phyloP scores from a whole-genome alignment of 2,888 invertebrate genomes.

The Folsomia manolachei region DNA sequence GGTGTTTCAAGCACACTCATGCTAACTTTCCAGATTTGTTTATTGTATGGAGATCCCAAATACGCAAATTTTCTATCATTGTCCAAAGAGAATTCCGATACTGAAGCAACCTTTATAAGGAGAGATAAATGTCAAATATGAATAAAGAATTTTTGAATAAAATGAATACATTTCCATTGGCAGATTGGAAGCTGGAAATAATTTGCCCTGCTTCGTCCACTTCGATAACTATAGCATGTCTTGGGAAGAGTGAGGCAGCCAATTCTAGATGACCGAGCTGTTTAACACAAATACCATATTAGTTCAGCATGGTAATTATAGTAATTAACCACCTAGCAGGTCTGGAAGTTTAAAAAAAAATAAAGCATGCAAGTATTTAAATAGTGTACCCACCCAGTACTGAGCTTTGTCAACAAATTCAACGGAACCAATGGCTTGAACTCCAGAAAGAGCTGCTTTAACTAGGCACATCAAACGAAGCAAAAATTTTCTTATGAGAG shows the following conservation, averaged over 20 bases:
- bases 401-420: slow-evolving; percentile 62
- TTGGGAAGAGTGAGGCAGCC: slow-evolving; percentile 55
- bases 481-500: slow-evolving; percentile 35
- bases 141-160: not conserved
- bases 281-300: too few species aligned
- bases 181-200: slow-evolving; percentile 63
- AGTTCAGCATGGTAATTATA: not conserved
- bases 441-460: slow-evolving; percentile 56
- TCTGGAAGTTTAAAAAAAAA: not conserved
- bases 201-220: slow-evolving; percentile 71
- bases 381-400: slow-evolving; percentile 62
- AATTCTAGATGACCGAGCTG: slow-evolving; percentile 67
- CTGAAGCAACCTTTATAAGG: slow-evolving; percentile 42
- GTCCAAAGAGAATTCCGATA: slow-evolving; percentile 47
- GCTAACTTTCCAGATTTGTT: slow-evolving; percentile 44
- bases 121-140: not conserved
- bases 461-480: slow-evolving; percentile 34
- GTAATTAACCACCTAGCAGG: not conserved
- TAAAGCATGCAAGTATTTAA: not conserved
- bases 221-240: slow-evolving; percentile 63
- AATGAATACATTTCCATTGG: slow-evolving; percentile 58
- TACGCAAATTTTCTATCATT: slow-evolving; percentile 44
- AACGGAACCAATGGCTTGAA: slow-evolving; percentile 67
- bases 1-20: slow-evolving; percentile 28
- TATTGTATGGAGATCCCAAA: slow-evolving; percentile 49